Conservation (phyloP, 2,113 vertebrate species). For the Chlorodrepanis virens region DNA sequence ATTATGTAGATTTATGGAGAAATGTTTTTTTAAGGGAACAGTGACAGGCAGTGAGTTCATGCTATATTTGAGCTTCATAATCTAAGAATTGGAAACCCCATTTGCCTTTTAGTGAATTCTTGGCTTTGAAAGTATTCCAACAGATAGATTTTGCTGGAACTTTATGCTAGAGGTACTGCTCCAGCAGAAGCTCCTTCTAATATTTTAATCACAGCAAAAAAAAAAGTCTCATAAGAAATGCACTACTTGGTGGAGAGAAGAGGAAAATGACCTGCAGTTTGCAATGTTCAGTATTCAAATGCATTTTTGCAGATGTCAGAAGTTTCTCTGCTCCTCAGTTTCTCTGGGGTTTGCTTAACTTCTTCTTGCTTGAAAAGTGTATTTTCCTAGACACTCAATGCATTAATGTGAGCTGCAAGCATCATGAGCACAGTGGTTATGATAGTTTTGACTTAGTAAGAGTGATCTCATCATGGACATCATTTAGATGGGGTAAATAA, state of each 20-base stretch:
- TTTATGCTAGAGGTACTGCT: neutral
- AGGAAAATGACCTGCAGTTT: neutral
- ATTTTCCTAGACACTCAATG: neutral
- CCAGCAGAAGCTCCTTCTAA: neutral
- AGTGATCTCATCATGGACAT: conserved; percentile 31
- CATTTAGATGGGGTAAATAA: neutral
- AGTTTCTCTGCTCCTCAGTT: neutral
- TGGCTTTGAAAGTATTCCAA: neutral
- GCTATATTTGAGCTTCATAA: neutral
- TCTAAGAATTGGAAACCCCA: neutral
- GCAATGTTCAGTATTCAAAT: neutral
- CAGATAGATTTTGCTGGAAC: neutral
- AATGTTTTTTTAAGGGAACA: neutral
- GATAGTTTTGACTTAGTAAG: conserved; percentile 1
- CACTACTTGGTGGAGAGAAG: neutral
- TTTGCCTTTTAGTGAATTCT: neutral
- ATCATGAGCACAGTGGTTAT: neutral
- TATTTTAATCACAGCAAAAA: neutral
- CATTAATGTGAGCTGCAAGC: neutral
- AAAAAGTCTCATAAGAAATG: neutral
- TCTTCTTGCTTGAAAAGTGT: neutral
- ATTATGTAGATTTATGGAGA: neutral
- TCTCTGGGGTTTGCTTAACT: neutral
- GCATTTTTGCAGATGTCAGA: neutral
- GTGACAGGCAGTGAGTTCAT: neutral